Base-by-base conservation (phyloP, 2,888 invertebrate genomes). In the Trachelus tabidus region DNA sequence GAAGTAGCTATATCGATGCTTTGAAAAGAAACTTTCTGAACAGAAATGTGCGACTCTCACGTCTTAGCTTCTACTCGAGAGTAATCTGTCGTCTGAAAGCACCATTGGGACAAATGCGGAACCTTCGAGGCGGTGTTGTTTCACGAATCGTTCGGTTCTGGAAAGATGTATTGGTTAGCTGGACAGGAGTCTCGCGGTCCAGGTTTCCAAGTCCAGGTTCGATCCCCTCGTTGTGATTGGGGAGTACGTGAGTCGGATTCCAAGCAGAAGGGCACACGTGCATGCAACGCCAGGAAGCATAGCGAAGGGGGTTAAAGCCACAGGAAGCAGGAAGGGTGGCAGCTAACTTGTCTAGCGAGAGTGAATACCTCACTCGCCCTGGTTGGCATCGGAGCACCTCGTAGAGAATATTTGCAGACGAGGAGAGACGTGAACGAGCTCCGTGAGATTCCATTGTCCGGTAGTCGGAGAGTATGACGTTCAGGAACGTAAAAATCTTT, bases 191-290 rank as follows among this genome's bases (percentile, higher is more conserved):
- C 79, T 15, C 79, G 79, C 82, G 82, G 76, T 82, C 75, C 79
- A 34, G 56, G 75, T 33, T 76, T 71, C 71, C 31, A 30, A 71
- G 31, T 71, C 71, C 71, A 79, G 80, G 77, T 79, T 84, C 82
- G 84, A 83, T 87, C 86, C 77, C 81, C 81, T 81, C 85, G 83
- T 82, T 82, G 85, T 85, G 85, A 84, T 85, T 85, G 85, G 83
- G 81, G 81, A 79, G 81, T 80, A 82, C 85, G 85, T 85, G 85
- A 84, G 80, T 82, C 77, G 87, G 77, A 79, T 85, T 80, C 80
- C 77, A 82, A 83, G 78, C 76, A 79, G 80, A 84, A 81, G 83
- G 79, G 78, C 81, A 79, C 82, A 83, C 84, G 85, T 84, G 85
- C 83, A 79, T 82, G 81, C 81, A 80, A 81, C 81, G 80, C 81